Evolutionary conservation across 2,113 vertebrate species (phyloP), one percentile per base, ranked within the genome.

Genomic region (Craseonycteris thonglongyai): DNA sequence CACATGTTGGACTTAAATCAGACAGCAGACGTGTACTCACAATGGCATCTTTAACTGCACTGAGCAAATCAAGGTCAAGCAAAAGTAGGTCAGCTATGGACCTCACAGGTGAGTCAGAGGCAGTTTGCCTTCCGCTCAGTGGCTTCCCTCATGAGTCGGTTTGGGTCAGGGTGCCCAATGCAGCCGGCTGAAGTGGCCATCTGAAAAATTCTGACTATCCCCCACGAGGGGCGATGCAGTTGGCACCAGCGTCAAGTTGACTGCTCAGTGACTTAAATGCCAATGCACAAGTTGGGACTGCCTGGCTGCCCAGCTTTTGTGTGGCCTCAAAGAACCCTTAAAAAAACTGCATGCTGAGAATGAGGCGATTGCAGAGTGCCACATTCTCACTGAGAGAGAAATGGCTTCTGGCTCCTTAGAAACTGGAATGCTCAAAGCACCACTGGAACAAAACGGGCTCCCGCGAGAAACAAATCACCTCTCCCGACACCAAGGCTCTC

Each of bases 51-150:
- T 61, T 86, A 69, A 76, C 56, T 96, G 97, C 96, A 72, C 38
- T 40, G 93, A 96, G 93, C 95, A 98, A 98, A 98, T 98, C 97
- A 98, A 98, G 98, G 98, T 98, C 98, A 98, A 74, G 84, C 51
- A 59, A 95, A 98, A 98, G 97, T 98, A 98, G 98, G 98, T 98
- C 97, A 97, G 40, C 66, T n/a, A 47, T 26, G 35, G 72, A 61
- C 24, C 71, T 24, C 47, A 76, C 76, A 93, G 90, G 90, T 95
- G 96, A 97, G 92, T 90, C 75, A 94, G 79, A 80, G 13, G 80
- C 87, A 51, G 83, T 90, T n/a, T 61, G 80, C 59, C 91, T 94
- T 82, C 47, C 30, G 61, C 59, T 38, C 18, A 38, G 33, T 8
- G 8, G 71, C 66, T 30, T 90, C 65, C 47, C 26, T 79, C 59